phyloP scores from a whole-genome alignment of 2,797 vertebrate genomes.

The Enteromius unitaeniatus region DNA sequence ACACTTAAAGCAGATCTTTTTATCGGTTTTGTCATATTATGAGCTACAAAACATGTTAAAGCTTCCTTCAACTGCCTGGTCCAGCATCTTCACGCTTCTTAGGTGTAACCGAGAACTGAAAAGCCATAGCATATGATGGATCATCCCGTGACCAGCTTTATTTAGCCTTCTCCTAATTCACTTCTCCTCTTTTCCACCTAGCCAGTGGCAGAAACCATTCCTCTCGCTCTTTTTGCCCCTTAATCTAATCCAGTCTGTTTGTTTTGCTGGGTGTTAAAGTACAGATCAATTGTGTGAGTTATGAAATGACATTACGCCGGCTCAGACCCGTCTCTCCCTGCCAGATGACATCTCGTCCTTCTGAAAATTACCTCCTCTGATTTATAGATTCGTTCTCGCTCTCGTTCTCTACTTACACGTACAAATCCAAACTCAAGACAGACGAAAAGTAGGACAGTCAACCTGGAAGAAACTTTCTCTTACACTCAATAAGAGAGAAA shows the following conservation, averaged over 20 bases:
- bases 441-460: conserved; percentile 44
- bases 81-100: neutral
- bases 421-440: conserved; percentile 34
- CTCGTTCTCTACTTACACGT: conserved; percentile 6
- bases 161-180: conserved; percentile 62
- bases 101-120: conserved; percentile 36
- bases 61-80: neutral
- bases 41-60: neutral
- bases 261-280: conserved; percentile 66
- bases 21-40: neutral
- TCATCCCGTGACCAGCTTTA: conserved; percentile 65
- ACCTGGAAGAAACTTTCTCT: conserved; percentile 45
- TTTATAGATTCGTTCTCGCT: conserved; percentile 52
- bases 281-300: conserved; percentile 80
- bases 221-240: conserved; percentile 47
- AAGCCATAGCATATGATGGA: conserved; percentile 63
- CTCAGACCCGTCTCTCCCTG: conserved; percentile 69
- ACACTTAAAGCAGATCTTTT: neutral
- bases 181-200: conserved; percentile 26
- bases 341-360: conserved; percentile 61
- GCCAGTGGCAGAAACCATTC: conserved; percentile 34
- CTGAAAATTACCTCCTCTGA: conserved; percentile 54
- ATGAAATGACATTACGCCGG: conserved; percentile 76
- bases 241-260: conserved; percentile 70
- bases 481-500: neutral